Base-by-base conservation (phyloP, 2,797 vertebrate species). In the Rallus crepitans region DNA sequence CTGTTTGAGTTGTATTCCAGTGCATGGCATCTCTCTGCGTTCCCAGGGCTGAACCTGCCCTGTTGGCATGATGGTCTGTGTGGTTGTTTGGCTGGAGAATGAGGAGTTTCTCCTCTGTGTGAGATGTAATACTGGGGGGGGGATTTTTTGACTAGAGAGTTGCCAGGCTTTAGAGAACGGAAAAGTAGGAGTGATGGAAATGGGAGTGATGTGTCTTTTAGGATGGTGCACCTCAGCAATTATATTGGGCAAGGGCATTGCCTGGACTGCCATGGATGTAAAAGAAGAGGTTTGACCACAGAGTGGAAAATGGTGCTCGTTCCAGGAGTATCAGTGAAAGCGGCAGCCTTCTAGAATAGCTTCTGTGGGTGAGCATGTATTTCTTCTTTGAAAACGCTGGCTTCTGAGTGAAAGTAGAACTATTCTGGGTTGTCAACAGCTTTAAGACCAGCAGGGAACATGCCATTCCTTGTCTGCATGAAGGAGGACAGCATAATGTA, bases 391-490 rank as follows among this genome's bases (percentile, higher is more conserved):
- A 64, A 93, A 93, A 71, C 31, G 5, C 25, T 65, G n/a, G 3
- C 81, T 94, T 78, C 61, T 86, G 68, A 86, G 69, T 64, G 85
- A 75, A 95, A 83, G 53, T 21, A 75, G 64, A 56, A 75, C 31
- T 53, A 33, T 71, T 91, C 76, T 78, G 60, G 19, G 52, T n/a
- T 86, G 72, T 55, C 7, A 1, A 71, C 82, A 91, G 90, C 81
- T 94, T 91, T 91, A 47, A 91, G 66, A 91, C 25, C 40, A 83
- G 40, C 72, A 75, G 80, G 70, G 76, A 92, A 91, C 33, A 50
- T 70, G 60, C 60, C 48, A 83, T 88, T 78, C 72, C 56, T 64
- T 64, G 31, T 33, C 45, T 81, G 9, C 60, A 24, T 47, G 61
- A 70, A 80, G 68, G 80, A 90, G 81, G 76, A 89, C 30, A 87